These are phyloP conservation scores for Carcinoscorpius rotundicauda DNA, from an alignment of 1,140 invertebrate genomes.

Conservation along the genomic window DNA sequence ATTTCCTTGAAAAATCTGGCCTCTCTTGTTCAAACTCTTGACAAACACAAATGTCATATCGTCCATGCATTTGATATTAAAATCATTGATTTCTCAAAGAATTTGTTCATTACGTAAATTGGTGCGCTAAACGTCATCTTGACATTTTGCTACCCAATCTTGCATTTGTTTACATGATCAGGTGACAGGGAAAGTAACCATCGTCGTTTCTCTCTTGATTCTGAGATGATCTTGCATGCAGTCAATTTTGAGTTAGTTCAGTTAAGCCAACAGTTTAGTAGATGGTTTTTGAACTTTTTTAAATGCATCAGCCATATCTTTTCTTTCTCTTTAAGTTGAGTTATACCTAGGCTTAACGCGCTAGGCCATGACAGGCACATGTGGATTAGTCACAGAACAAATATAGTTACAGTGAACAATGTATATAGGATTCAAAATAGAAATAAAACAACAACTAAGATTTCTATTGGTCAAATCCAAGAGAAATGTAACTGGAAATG, in stretches of 20 bases:
- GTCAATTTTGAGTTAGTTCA: conserved; percentile 84
- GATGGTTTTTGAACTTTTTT: conserved; percentile 71
- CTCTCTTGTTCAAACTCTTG: conserved; percentile 90
- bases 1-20: conserved; percentile 89
- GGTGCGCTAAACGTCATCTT: conserved; percentile 81
- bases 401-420: too few relatives aligned
- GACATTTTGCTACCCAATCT: conserved; percentile 83
- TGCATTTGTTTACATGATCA: conserved; percentile 96
- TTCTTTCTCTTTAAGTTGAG: too few relatives aligned
- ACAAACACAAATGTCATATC: conserved; percentile 89
- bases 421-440: too few relatives aligned
- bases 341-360: too few relatives aligned
- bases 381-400: too few relatives aligned
- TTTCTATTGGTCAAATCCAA: too few relatives aligned
- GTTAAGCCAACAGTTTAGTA: conserved; percentile 83
- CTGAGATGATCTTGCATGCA: conserved; percentile 90
- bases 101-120: conserved; percentile 86
- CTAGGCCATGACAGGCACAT: too few relatives aligned
- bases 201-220: conserved; percentile 92
- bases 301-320: too few relatives aligned
- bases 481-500: too few relatives aligned
- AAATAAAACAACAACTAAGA: too few relatives aligned
- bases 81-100: conserved; percentile 81
- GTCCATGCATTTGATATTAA: conserved; percentile 95
- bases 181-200: conserved; percentile 84